Conservation (phyloP, 2,797 vertebrate species). For the Darevskia mixta region DNA sequence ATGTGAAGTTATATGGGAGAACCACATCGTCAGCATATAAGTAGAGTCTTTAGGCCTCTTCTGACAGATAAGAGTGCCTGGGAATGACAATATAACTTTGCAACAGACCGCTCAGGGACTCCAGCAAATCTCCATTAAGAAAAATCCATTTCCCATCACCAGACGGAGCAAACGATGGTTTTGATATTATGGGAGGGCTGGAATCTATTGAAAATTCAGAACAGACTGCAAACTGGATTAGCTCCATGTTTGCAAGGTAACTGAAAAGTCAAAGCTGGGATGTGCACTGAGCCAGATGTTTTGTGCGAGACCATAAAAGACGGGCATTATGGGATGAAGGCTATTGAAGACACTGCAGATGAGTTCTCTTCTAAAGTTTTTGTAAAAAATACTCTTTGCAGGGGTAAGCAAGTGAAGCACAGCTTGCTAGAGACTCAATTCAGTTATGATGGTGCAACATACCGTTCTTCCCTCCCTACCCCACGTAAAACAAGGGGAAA, state of each 20-base stretch:
- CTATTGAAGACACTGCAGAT: not conserved
- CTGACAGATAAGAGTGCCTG: conserved; percentile 7
- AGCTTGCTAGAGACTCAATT: not conserved
- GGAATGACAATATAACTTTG: conserved; percentile 2
- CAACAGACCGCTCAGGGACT: conserved; percentile 9
- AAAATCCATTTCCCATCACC: conserved; percentile 29
- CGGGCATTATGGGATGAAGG: not conserved
- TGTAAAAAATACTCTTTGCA: not conserved
- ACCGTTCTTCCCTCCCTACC: not conserved
- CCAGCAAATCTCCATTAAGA: conserved; percentile 25
- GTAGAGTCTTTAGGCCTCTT: not conserved
- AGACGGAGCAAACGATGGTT: conserved; percentile 8
- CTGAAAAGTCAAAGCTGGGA: conserved; percentile 40
- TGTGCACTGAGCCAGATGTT: conserved; percentile 29
- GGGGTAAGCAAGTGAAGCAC: not conserved
- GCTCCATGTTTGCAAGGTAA: conserved; percentile 53
- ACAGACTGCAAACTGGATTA: conserved; percentile 37
- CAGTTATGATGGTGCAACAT: not conserved
- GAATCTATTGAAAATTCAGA: conserved; percentile 45
- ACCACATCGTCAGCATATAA: not conserved
- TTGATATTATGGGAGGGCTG: conserved; percentile 25
- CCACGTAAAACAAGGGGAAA: not conserved
- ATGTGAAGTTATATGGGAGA: not conserved
- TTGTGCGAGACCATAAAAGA: conserved; percentile 51
- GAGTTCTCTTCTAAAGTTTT: not conserved